Evolutionary conservation across 2,113 vertebrate genomes (phyloP).

Genomic region (Isurus oxyrinchus): DNA sequence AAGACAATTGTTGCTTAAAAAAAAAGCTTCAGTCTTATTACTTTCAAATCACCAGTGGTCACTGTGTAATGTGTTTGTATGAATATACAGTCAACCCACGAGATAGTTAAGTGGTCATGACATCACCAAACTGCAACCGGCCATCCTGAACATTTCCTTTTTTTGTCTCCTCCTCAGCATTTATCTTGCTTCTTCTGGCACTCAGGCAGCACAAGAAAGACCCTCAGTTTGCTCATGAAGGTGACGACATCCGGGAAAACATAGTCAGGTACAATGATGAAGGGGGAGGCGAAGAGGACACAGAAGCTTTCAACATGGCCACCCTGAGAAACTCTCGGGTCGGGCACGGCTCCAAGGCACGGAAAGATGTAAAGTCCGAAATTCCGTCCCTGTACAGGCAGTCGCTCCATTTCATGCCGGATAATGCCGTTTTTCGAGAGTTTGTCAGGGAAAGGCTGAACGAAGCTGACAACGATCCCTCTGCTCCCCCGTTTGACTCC

Average conservation of each 20-base stretch:
- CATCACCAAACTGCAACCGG: neutral
- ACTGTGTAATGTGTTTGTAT: neutral
- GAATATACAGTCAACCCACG: neutral
- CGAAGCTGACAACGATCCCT: slow-evolving; percentile 73
- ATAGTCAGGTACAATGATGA: slow-evolving; percentile 69
- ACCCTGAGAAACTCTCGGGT: slow-evolving; percentile 58
- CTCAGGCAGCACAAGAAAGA: slow-evolving; percentile 61
- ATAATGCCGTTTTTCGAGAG: slow-evolving; percentile 70
- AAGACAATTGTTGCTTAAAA: neutral
- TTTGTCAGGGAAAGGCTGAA: slow-evolving; percentile 79
- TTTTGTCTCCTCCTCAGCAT: slow-evolving; percentile 53
- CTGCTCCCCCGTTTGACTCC: slow-evolving; percentile 72
- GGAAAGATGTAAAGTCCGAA: slow-evolving; percentile 54
- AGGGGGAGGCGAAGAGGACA: slow-evolving; percentile 56
- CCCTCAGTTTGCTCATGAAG: slow-evolving; percentile 53
- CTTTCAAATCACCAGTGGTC: neutral
- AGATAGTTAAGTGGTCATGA: neutral
- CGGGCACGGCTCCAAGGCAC: slow-evolving; percentile 48
- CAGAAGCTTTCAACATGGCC: slow-evolving; percentile 57
- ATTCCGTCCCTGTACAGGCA: slow-evolving; percentile 71
- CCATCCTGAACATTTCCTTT: neutral
- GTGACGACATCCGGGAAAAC: slow-evolving; percentile 68
- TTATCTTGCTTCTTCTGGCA: slow-evolving; percentile 61
- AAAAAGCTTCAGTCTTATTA: neutral
- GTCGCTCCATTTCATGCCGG: slow-evolving; percentile 76